Percentiles rank a stretch among this genome's conserved stretches.
Conservation (phyloP, 2,888 invertebrate genomes). For the Drosophila histrio region DNA sequence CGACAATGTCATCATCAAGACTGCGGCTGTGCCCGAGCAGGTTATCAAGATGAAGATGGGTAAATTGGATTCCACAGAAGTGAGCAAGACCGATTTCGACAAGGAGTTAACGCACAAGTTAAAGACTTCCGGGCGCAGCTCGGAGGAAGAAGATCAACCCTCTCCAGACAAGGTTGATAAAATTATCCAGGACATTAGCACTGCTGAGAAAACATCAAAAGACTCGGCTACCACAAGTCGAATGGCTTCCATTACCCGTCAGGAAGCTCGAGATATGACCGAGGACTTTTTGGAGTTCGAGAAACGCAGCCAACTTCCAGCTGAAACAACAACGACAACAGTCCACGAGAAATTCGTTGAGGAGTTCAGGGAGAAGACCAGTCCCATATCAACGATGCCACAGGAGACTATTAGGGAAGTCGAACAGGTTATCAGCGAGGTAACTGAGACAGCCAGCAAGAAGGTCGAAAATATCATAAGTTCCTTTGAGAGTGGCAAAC, state of each 20-base stretch:
- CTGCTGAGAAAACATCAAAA: constrained; percentile 63
- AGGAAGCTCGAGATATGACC: constrained; percentile 79
- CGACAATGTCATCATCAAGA: constrained; percentile 84
- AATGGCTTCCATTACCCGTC: constrained; percentile 62
- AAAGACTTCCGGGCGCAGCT: constrained; percentile 81
- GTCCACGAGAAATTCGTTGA: constrained; percentile 72
- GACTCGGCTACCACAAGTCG: constrained; percentile 54
- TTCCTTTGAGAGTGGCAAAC: constrained; percentile 64
- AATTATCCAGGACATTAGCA: constrained; percentile 66
- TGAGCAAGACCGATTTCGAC: constrained; percentile 83
- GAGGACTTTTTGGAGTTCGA: constrained; percentile 81
- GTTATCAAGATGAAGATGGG: constrained; percentile 84
- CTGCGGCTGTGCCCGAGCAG: constrained; percentile 82
- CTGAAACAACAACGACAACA: constrained; percentile 43
- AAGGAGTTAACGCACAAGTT: constrained; percentile 83
- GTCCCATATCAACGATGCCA: constrained; percentile 44
- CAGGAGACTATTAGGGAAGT: constrained; percentile 64
- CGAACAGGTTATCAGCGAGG: constrained; percentile 63
- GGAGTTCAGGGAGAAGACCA: constrained; percentile 73
- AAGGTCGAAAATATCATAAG: constrained; percentile 77
- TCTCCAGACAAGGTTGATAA: constrained; percentile 69
- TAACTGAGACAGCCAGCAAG: constrained; percentile 70
- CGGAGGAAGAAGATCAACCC: constrained; percentile 70
- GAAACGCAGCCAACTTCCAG: constrained; percentile 73
- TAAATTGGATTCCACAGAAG: constrained; percentile 82